These are phyloP conservation scores for Brachyistius frenatus DNA, from an alignment of 2,113 vertebrate species.

Conservation along the genomic window DNA sequence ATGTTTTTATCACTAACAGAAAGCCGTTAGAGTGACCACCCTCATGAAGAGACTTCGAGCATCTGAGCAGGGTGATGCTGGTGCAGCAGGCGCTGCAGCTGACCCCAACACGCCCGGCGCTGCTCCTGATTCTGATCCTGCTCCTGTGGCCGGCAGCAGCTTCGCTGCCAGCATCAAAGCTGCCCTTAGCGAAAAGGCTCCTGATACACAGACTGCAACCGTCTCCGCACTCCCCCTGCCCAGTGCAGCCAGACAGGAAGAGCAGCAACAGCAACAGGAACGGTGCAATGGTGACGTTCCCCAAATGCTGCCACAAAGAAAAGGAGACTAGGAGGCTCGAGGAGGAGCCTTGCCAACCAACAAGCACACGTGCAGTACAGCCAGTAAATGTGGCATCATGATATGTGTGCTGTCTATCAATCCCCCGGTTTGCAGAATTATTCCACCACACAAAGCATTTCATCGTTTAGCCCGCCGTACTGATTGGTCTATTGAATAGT, in stretches of 20 bases:
- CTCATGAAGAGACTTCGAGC: slow-evolving; percentile 97
- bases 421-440: slow-evolving; percentile 59
- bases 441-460: slow-evolving; percentile 55
- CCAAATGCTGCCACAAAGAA: slow-evolving; percentile 77
- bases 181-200: slow-evolving; percentile 66
- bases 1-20: slow-evolving; percentile 80
- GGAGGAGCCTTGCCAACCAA: slow-evolving; percentile 53
- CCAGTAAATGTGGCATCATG: slow-evolving; percentile 77
- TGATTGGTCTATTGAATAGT: slow-evolving; percentile 64
- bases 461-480: slow-evolving; percentile 66
- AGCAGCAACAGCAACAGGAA: slow-evolving; percentile 72
- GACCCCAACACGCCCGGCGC: slow-evolving; percentile 55
- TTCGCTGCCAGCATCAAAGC: slow-evolving; percentile 68
- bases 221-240: slow-evolving; percentile 64
- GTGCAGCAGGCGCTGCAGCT: slow-evolving; percentile 73
- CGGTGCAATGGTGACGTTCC: slow-evolving; percentile 86
- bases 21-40: slow-evolving; percentile 96
- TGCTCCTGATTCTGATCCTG: slow-evolving; percentile 58
- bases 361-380: slow-evolving; percentile 65
- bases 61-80: slow-evolving; percentile 88
- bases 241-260: slow-evolving; percentile 73
- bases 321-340: slow-evolving; percentile 75
- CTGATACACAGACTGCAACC: slow-evolving; percentile 72
- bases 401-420: slow-evolving; percentile 60
- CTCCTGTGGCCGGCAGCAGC: slow-evolving; percentile 59